A percentile compares a stretch with the other conserved stretches of the same genome.
These are phyloP conservation scores for Dicerorhinus sumatrensis DNA, from an alignment of 2,113 vertebrate genomes.

Conservation along the genomic window DNA sequence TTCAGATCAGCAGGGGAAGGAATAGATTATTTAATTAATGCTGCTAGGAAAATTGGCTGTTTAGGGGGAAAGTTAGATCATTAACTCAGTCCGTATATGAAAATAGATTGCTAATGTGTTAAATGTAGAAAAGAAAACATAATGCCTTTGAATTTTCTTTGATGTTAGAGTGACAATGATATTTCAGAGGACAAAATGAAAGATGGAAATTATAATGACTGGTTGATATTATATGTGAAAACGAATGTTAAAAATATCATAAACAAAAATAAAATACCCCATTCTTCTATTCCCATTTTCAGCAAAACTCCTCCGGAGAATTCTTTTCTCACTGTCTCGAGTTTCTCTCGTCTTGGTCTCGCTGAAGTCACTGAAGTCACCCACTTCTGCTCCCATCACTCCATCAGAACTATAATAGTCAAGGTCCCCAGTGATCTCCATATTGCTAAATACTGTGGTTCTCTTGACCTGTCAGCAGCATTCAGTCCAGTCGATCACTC, in stretches of 20 bases:
- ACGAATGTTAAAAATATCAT: slow-evolving; percentile 24
- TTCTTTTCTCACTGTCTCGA: not conserved
- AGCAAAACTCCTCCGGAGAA: not conserved
- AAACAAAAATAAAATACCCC: not conserved
- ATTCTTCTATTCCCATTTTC: not conserved
- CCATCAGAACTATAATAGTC: rapidly evolving
- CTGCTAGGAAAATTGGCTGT: slow-evolving; percentile 40
- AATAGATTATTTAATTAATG: slow-evolving; percentile 64
- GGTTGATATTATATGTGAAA: not conserved
- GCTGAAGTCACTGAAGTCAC: not conserved
- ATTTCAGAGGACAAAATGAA: slow-evolving; percentile 52
- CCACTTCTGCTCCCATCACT: rapidly evolving
- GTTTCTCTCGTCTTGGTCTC: rapidly evolving
- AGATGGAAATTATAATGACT: not conserved
- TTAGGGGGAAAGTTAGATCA: not conserved
- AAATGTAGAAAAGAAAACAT: slow-evolving; percentile 20
- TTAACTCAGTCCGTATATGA: not conserved
- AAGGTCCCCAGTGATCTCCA: not conserved
- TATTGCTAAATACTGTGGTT: not conserved
- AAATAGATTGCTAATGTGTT: slow-evolving; percentile 22
- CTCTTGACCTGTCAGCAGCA: not conserved
- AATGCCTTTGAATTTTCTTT: not conserved
- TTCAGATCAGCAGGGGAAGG: slow-evolving; percentile 49
- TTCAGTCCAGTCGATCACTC: not conserved
- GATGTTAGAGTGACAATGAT: not conserved